These are phyloP conservation scores for Triplophysa yarkandensis DNA, from an alignment of 2,797 vertebrate genomes.

Conservation along the genomic window DNA sequence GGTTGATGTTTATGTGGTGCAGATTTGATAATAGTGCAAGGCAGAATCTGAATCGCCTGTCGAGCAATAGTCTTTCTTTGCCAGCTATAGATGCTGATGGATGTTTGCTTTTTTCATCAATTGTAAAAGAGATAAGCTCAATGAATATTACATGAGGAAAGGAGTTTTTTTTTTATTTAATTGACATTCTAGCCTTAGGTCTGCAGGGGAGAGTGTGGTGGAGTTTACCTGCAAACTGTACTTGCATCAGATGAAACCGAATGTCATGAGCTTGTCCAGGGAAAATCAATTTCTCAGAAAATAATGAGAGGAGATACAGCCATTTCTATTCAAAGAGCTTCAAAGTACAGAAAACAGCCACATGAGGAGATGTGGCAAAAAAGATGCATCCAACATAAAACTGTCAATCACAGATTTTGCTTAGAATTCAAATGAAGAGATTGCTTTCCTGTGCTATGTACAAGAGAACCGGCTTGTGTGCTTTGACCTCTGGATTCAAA, in stretches of 20 bases:
- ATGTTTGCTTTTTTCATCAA: conserved; percentile 56
- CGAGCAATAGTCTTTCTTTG: conserved; percentile 59
- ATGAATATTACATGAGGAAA: conserved; percentile 38
- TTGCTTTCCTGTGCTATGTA: conserved; percentile 51
- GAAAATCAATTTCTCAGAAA: conserved; percentile 64
- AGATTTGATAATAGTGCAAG: conserved; percentile 61
- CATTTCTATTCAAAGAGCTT: conserved; percentile 40
- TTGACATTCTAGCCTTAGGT: conserved; percentile 67
- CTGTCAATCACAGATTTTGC: conserved; percentile 58
- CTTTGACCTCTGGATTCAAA: conserved; percentile 16
- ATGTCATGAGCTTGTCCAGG: conserved; percentile 64
- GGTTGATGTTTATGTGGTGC: conserved; percentile 66
- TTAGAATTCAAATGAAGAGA: conserved; percentile 60
- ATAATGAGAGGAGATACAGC: conserved; percentile 12
- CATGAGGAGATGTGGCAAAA: conserved; percentile 49
- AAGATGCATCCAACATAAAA: conserved; percentile 65
- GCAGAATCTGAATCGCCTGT: conserved; percentile 61
- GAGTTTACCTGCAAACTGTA: conserved; percentile 65
- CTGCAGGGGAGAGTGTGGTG: conserved; percentile 55
- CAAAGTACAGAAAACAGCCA: conserved; percentile 32
- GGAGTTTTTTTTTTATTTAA: conserved; percentile 64
- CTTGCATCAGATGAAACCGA: conserved; percentile 58
- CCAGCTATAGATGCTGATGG: conserved; percentile 44
- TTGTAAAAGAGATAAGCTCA: conserved; percentile 16
- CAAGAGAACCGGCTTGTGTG: conserved; percentile 36